Evolutionary conservation across 1,140 invertebrate genomes (phyloP).

Genomic region (Mya arenaria): DNA sequence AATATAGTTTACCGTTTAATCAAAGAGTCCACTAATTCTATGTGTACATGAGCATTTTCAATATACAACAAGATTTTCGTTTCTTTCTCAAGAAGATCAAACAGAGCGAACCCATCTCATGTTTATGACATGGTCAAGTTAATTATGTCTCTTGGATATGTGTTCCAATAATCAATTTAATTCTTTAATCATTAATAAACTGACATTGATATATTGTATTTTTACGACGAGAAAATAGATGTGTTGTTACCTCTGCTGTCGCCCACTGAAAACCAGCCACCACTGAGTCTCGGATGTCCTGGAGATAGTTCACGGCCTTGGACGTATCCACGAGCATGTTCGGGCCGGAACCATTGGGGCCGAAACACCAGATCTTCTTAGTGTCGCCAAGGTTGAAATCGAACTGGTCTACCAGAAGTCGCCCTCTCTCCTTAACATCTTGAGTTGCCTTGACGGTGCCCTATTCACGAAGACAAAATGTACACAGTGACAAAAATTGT

Average conservation of each 20-base stretch:
- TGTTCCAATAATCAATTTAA: too few relatives aligned
- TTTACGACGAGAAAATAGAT: too few relatives aligned
- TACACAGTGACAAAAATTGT: background rate
- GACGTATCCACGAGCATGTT: constrained; percentile 98
- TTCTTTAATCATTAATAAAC: too few relatives aligned
- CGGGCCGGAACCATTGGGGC: constrained; percentile 98
- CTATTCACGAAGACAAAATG: constrained; percentile 76
- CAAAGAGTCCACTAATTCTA: too few relatives aligned
- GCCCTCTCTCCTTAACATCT: constrained; percentile 97
- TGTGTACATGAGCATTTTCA: too few relatives aligned
- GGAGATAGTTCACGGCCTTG: constrained; percentile 98
- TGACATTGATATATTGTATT: too few relatives aligned
- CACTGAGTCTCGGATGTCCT: constrained; percentile 95
- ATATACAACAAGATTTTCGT: too few relatives aligned
- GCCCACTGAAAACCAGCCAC: constrained; percentile 99
- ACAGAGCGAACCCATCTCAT: too few relatives aligned
- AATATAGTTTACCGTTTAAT: too few relatives aligned
- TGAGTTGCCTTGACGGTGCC: constrained; percentile 96
- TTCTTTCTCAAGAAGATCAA: too few relatives aligned
- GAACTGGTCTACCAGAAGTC: constrained; percentile 96
- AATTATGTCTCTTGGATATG: too few relatives aligned
- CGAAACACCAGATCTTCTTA: constrained; percentile 99
- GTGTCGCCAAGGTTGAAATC: constrained; percentile 99
- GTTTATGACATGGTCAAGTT: too few relatives aligned
- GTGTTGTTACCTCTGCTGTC: constrained; percentile 92